phyloP scores from a whole-genome alignment of 2,797 vertebrate genomes.

The Aulostomus chinensis region DNA sequence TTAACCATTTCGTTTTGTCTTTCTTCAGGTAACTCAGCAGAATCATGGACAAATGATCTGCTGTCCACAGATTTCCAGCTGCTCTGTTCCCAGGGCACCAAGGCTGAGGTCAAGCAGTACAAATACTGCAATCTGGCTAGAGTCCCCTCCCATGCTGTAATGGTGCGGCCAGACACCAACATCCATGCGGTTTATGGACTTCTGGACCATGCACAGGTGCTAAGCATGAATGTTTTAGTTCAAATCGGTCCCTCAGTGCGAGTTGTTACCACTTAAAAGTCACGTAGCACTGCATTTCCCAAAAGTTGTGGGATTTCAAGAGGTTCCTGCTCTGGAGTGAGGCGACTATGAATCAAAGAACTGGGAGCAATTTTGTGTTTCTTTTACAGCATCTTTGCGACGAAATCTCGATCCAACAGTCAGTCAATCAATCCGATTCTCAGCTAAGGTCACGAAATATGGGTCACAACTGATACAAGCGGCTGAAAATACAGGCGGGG shows the following conservation, averaged over 20 bases:
- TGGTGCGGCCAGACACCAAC: slow-evolving; percentile 88
- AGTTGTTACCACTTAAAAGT: not conserved
- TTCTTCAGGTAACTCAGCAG: slow-evolving; percentile 80
- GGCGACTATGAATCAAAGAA: too few species aligned
- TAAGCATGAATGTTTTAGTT: not conserved
- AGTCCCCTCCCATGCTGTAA: slow-evolving; percentile 90
- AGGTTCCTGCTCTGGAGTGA: too few species aligned
- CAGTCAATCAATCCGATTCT: too few species aligned
- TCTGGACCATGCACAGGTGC: slow-evolving; percentile 90
- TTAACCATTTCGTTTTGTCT: not conserved
- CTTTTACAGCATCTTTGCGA: too few species aligned
- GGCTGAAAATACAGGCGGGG: too few species aligned
- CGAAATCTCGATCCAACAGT: too few species aligned
- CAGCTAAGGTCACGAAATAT: too few species aligned
- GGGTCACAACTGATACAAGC: too few species aligned
- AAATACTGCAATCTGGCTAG: slow-evolving; percentile 85
- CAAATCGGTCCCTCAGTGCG: too few species aligned
- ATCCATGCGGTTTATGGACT: slow-evolving; percentile 86
- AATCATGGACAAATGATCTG: slow-evolving; percentile 82
- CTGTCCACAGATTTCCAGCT: slow-evolving; percentile 86
- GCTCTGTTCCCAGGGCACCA: slow-evolving; percentile 85
- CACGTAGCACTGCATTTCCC: not conserved
- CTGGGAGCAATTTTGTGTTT: too few species aligned
- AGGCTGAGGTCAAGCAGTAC: slow-evolving; percentile 87
- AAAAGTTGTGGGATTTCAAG: not conserved